phyloP scores from a whole-genome alignment of 92 coral and sea anemone genomes.

The Galaxea fascicularis region DNA sequence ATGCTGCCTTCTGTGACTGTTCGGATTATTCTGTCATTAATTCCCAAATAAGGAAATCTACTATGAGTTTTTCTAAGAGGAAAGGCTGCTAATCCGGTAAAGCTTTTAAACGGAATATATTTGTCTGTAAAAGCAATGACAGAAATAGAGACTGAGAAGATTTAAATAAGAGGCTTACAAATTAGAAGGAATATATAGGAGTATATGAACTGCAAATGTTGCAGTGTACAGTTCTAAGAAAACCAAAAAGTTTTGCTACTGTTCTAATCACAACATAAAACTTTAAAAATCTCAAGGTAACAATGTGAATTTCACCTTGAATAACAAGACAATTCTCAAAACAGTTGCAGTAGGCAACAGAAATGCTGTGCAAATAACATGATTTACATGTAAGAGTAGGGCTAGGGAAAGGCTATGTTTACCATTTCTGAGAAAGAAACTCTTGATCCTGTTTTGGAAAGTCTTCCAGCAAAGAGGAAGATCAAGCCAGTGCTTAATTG shows the following conservation, averaged over 20 bases:
- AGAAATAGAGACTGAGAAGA: not conserved
- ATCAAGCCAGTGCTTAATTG: not conserved
- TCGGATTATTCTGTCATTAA: not conserved
- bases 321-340: not conserved
- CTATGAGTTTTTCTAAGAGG: not conserved
- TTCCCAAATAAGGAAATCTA: constrained; percentile 24
- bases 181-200: not conserved
- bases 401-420: not conserved
- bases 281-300: not conserved
- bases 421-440: constrained; percentile 26
- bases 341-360: not conserved
- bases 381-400: not conserved
- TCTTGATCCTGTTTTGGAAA: not conserved
- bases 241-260: not conserved
- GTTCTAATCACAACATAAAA: not conserved
- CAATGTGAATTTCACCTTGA: not conserved
- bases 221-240: not conserved
- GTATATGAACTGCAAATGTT: not conserved
- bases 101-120: not conserved
- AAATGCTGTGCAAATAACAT: not conserved
- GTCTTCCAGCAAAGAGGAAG: not conserved
- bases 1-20: not conserved
- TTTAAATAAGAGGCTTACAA: not conserved
- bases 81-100: constrained; percentile 23
- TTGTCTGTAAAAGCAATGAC: not conserved